Evolutionary conservation across 2,888 invertebrate genomes (phyloP), one percentile per base, ranked within the genome.

Genomic region (Coronaproctus castanopsis): DNA sequence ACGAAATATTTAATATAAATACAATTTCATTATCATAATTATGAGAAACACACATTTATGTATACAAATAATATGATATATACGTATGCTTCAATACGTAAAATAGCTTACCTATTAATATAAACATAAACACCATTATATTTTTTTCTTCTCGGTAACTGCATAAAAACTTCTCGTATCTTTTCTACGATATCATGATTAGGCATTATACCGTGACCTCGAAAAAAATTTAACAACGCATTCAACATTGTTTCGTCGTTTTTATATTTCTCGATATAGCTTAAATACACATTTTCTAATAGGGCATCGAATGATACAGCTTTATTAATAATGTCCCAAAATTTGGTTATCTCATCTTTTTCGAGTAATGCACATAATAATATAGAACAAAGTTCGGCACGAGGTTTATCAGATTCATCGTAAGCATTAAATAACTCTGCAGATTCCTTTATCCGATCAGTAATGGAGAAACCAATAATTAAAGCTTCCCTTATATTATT

Each of bases 401-500:
- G 48, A 1, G 21, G 24, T 1, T 5, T 14, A 1, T 23, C 3
- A n/a, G 21, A 23, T 50, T 50, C 49, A 23, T 19, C 18, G 21
- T 24, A 19, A 24, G 54, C 0, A 56, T 81, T 75, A 22, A 84
- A 68, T 18, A 85, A 71, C 64, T 78, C 74, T 0, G 79, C 57
- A 51, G 78, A 76, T 61, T 80, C 77, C 65, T 75, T 74, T 83
- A 85, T 87, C 64, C 79, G 72, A 59, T 75, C 69, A 8, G 83
- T 82, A 21, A 76, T 67, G 64, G 81, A 80, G 2, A 89, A 68
- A 0, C 78, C 84, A 62, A 72, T 71, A 59, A 86, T 74, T 3
- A 82, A 70, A 67, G 72, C 71, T 67, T 82, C 81, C 65, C 78
- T 77, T n/a, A 63, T 64, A 18, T 56, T 58, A 3, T 21, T 48